Evolutionary conservation across 2,888 invertebrate genomes (phyloP).

Genomic region (Rhaphigaster nebulosa): DNA sequence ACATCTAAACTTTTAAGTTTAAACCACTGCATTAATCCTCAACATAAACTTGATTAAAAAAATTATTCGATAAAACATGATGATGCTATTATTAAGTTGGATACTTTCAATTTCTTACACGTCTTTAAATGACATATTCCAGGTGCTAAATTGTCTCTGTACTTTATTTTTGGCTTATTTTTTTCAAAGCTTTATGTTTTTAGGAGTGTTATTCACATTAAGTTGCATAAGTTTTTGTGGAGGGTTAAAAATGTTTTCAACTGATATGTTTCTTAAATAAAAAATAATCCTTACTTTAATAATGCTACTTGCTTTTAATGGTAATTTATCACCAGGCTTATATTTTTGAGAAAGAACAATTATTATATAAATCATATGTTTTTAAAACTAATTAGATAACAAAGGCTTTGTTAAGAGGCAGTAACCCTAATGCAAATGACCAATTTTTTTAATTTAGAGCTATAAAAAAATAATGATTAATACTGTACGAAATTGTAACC

Average conservation of each 20-base stretch:
- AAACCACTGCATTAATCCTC: too few species aligned
- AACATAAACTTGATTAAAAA: too few species aligned
- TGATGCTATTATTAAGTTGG: too few species aligned
- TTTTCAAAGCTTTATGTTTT: neutral
- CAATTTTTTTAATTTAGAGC: neutral
- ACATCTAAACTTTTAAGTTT: too few species aligned
- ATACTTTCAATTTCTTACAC: too few species aligned
- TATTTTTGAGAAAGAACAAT: neutral
- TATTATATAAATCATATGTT: too few species aligned
- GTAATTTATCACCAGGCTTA: neutral
- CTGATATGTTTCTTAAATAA: neutral
- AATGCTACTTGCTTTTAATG: neutral
- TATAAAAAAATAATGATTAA: neutral
- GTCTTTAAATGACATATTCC: too few species aligned
- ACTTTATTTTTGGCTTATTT: neutral
- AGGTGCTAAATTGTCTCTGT: too few species aligned
- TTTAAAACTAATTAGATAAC: neutral
- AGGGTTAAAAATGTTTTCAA: neutral
- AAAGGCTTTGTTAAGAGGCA: neutral
- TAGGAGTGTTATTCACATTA: neutral
- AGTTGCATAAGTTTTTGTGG: neutral
- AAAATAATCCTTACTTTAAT: neutral
- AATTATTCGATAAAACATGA: neutral
- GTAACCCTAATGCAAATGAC: neutral
- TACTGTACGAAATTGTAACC: too few species aligned